Percentiles rank a stretch among this genome's conserved stretches.
phyloP scores from a whole-genome alignment of 2,888 invertebrate species.

The Andrena trimmerana region DNA sequence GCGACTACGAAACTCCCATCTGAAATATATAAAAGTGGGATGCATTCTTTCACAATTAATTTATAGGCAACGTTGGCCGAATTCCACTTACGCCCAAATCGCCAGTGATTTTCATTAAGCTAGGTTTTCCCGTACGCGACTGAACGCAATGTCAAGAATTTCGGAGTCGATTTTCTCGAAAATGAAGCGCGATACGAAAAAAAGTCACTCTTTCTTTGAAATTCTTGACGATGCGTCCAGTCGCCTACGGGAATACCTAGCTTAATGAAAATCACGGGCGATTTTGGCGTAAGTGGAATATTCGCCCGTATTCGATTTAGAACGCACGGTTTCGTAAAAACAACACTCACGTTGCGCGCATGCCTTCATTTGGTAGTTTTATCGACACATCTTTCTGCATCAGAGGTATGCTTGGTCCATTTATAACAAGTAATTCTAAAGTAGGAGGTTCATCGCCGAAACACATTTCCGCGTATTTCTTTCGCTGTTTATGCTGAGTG shows the following conservation, averaged over 20 bases:
- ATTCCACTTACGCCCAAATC: too few relatives aligned
- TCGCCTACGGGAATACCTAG: too few relatives aligned
- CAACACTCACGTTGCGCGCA: slow-evolving; percentile 70
- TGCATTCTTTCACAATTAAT: not conserved
- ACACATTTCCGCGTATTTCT: slow-evolving; percentile 72
- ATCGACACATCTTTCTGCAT: slow-evolving; percentile 53
- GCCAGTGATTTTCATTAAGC: too few relatives aligned
- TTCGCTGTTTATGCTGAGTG: slow-evolving; percentile 75
- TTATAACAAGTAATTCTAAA: slow-evolving; percentile 73
- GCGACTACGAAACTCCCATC: slow-evolving; percentile 79
- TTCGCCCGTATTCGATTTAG: not conserved
- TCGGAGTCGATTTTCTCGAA: too few relatives aligned
- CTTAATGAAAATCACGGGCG: too few relatives aligned
- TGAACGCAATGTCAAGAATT: too few relatives aligned
- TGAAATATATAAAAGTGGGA: slow-evolving; percentile 56
- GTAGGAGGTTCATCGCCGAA: slow-evolving; percentile 76
- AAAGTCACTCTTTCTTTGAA: too few relatives aligned
- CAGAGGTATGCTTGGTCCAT: slow-evolving; percentile 65
- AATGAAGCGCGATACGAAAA: too few relatives aligned
- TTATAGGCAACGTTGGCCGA: not conserved
- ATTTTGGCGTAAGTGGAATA: too few relatives aligned
- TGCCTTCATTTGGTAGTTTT: slow-evolving; percentile 60
- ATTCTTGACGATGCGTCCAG: too few relatives aligned
- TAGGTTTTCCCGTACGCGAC: too few relatives aligned
- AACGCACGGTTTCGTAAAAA: not conserved